A percentile compares a stretch with the other conserved stretches of the same genome.
Evolutionary conservation across 1,140 invertebrate genomes (phyloP).

Genomic region (Drosophila yakuba): DNA sequence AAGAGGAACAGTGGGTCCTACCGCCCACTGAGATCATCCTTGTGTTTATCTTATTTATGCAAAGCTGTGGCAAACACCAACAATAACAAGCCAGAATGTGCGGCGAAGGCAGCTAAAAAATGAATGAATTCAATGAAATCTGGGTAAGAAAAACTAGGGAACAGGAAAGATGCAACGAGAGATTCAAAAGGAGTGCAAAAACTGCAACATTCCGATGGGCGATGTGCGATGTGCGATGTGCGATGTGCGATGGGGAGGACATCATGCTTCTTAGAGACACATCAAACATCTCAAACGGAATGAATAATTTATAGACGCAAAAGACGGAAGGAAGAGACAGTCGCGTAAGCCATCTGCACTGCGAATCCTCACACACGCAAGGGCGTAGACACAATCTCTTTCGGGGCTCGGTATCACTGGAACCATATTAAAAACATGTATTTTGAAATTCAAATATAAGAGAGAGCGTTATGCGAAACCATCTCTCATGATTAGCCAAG

Average conservation of each 20-base stretch:
- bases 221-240: constrained; percentile 39
- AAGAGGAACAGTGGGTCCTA: background rate
- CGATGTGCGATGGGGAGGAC: constrained; percentile 28
- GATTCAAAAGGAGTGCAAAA: constrained; percentile 21
- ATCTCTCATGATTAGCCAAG: too few relatives aligned
- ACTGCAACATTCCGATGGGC: constrained; percentile 59
- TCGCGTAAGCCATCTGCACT: constrained; percentile 56
- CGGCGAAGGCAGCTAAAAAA: constrained; percentile 37
- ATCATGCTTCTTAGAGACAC: constrained; percentile 60
- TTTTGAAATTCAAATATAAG: too few relatives aligned
- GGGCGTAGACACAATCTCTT: background rate
- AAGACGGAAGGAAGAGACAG: constrained; percentile 3
- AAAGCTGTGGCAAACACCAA: constrained; percentile 76
- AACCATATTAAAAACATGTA: too few relatives aligned
- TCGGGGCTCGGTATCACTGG: background rate
- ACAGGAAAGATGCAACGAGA: constrained; percentile 21
- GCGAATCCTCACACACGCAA: constrained; percentile 20
- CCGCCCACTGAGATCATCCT: constrained; percentile 35
- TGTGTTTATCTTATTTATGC: constrained; percentile 83
- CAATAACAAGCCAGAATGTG: constrained; percentile 32
- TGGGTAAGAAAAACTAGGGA: constrained; percentile 68
- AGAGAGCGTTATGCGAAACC: too few relatives aligned
- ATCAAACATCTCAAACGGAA: constrained; percentile 82
- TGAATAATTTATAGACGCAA: constrained; percentile 81
- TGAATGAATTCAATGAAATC: constrained; percentile 51